Base-by-base conservation (phyloP, 2,888 invertebrate species). In the Agapostemon virescens region DNA sequence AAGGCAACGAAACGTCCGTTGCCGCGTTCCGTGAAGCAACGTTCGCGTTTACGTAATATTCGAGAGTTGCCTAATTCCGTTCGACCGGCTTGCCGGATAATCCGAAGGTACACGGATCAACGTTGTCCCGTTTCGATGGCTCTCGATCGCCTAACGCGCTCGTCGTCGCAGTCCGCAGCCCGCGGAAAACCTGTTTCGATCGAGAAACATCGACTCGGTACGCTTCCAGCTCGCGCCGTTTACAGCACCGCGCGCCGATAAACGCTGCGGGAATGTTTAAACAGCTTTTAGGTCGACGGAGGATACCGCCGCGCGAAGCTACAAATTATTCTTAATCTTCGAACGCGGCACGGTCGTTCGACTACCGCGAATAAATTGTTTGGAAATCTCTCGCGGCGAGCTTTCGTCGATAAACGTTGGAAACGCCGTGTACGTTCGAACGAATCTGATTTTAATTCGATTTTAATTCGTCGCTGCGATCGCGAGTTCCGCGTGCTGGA, bases 1-100 rank as follows among this genome's bases (percentile, higher is more conserved):
- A 45, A 42, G 33, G 69, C 69, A 78, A 74, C 63, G 66, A 79
- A 83, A 77, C 79, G 77, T 74, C 71, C 68, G 80, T 74, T 74
- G 40, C 69, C 38, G 30, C 42, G 72, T 72, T 61, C 64, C 49
- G 64, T 36, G 15, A 0, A 2, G 23, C 45, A 2, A 30, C 64
- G 26, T 15, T 13, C 20, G 26, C 42, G 17, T 67, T 79, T 72
- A 71, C 23, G 71, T 72, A 80, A 79, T 13, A 55, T 40, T 49
- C n/a, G 49, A 15, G 49, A 15, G 55, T 72, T 73, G 64, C 40
- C 55, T 69, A 79, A 80, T 69, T 80, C 72, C 38, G 15, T 23
- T 71, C n/a, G 36, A n/a, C 42, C 36, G 63, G 26, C n/a, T 20
- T 9, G 20, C n/a, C 76, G 76, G 33, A 36, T 77, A 52, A 69